phyloP scores from a whole-genome alignment of 2,888 invertebrate species.

The Crocallis elinguaria region DNA sequence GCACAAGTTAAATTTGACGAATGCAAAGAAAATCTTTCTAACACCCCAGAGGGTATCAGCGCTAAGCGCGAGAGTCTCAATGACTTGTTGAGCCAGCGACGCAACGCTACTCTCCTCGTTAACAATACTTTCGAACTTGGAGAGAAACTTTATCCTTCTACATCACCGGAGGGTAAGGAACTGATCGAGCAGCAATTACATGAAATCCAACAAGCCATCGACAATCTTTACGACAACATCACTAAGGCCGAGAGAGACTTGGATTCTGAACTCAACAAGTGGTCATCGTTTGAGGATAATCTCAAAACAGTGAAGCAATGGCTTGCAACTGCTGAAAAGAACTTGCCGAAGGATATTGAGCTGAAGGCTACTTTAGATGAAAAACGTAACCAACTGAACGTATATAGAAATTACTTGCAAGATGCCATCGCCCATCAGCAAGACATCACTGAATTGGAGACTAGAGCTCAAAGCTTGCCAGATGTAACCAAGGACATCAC shows the following conservation, averaged over 20 bases:
- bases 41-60: slow-evolving; percentile 88
- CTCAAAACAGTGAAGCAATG: slow-evolving; percentile 91
- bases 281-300: slow-evolving; percentile 96
- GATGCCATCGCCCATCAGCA: slow-evolving; percentile 94
- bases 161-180: slow-evolving; percentile 94
- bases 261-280: slow-evolving; percentile 92
- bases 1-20: slow-evolving; percentile 90
- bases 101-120: slow-evolving; percentile 89
- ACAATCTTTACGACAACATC: slow-evolving; percentile 91
- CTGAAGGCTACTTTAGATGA: slow-evolving; percentile 95
- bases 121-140: slow-evolving; percentile 95
- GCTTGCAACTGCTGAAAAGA: slow-evolving; percentile 90
- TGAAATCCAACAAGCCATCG: slow-evolving; percentile 93
- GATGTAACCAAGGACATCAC: slow-evolving; percentile 91
- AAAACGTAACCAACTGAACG: slow-evolving; percentile 94
- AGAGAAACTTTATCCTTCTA: slow-evolving; percentile 94
- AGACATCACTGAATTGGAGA: slow-evolving; percentile 91
- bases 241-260: slow-evolving; percentile 91
- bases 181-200: slow-evolving; percentile 92
- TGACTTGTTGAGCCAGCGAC: slow-evolving; percentile 90
- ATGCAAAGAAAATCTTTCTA: slow-evolving; percentile 86
- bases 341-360: slow-evolving; percentile 91
- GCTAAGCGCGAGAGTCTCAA: slow-evolving; percentile 89
- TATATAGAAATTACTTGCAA: slow-evolving; percentile 92
- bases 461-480: slow-evolving; percentile 91